A percentile compares a stretch with the other conserved stretches of the same genome.
Evolutionary conservation across 2,113 vertebrate genomes (phyloP).

Genomic region (Clarias batrachus): DNA sequence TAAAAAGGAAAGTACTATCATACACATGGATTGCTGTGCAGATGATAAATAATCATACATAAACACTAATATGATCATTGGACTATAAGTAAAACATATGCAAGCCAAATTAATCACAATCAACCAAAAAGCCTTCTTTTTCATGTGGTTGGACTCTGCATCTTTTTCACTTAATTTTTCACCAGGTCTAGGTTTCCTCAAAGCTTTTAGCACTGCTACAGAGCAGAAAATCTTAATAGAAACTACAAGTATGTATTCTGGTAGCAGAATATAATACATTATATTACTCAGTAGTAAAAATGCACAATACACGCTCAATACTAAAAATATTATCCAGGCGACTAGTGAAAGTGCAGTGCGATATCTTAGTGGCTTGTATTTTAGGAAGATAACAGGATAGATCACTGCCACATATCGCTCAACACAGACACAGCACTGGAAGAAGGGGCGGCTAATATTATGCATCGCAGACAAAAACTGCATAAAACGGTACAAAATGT

Average conservation of each 20-base stretch:
- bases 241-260: not conserved
- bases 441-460: constrained; percentile 13
- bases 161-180: not conserved
- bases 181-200: constrained; percentile 34
- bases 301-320: not conserved
- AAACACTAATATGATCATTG: constrained; percentile 1
- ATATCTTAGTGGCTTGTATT: constrained; percentile 32
- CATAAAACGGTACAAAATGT: not conserved
- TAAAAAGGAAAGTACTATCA: not conserved
- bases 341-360: not conserved
- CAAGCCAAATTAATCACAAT: constrained; percentile 20
- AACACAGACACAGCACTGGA: constrained; percentile 42
- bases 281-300: not conserved
- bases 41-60: not conserved
- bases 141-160: not conserved
- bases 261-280: not conserved
- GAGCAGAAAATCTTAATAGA: constrained; percentile 16
- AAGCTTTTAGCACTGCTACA: constrained; percentile 37
- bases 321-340: constrained; percentile 8
- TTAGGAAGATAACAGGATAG: constrained; percentile 37
- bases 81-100: constrained; percentile 12
- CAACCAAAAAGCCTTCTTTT: constrained; percentile 38
- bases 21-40: not conserved
- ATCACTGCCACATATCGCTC: constrained; percentile 29
- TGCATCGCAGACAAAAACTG: not conserved